Base-by-base conservation (phyloP, 2,797 vertebrate species). In the Gallinago solitaria region DNA sequence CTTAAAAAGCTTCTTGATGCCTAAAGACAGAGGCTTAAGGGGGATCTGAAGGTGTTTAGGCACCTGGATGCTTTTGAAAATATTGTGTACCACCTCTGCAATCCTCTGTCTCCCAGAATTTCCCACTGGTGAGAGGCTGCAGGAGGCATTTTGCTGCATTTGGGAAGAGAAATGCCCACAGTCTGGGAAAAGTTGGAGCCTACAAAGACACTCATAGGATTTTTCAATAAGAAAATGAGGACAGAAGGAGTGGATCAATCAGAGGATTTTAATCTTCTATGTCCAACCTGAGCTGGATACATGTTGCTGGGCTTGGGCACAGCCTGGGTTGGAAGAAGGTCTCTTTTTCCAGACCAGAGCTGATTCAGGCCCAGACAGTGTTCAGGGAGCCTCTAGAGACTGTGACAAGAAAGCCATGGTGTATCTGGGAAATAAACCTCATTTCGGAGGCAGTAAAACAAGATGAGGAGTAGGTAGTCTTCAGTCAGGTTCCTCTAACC, bases 121-220 rank as follows among this genome's bases (percentile, higher is more conserved):
- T 94, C n/a, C 37, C 35, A 12, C 13, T 19, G 23, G 14, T 63
- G 51, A 68, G 87, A 84, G 35, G 27, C 30, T 67, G 12, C 33
- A 74, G 60, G 45, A 85, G 33, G 59, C 14, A 61, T 81, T 78
- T 86, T 83, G 11, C 32, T 90, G 50, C 41, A 13, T 48, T 81
- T 94, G 19, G 1, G 4, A 80, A 32, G 48, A 92, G 64, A 69
- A 77, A 83, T 12, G 14, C 7, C 57, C 37, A 27, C 10, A 83
- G 51, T 24, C 30, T 43, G 39, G 37, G 80, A 67, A 30, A 57
- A 37, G 37, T 0, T 68, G 63, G 24, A 63, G 8, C 63, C 37
- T 35, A 47, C 48, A 32, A 35, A 80, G 16, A n/a, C n/a, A 79
- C 23, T 28, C 0, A 0, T 1, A 14, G 33, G 33, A 27, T 56